These are phyloP conservation scores for Chionoecetes opilio DNA, from an alignment of 1,140 invertebrate genomes.

Conservation along the genomic window DNA sequence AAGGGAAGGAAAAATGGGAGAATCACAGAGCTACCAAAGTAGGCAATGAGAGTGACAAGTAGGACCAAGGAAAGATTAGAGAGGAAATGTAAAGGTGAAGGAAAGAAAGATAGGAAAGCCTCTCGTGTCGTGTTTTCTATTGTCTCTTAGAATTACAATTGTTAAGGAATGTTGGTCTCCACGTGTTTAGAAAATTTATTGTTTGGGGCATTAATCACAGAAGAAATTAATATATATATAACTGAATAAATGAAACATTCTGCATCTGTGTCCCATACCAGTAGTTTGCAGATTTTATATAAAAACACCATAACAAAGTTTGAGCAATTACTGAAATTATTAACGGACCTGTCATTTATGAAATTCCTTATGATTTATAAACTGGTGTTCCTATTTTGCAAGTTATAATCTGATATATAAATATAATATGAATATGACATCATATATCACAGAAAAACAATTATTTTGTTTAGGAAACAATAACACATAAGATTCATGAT, in stretches of 20 bases:
- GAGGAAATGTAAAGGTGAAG: not conserved
- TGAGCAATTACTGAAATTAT: not conserved
- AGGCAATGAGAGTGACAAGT: slow-evolving; percentile 2
- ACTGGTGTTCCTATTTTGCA: not conserved
- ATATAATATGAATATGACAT: not conserved
- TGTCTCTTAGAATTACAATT: not conserved
- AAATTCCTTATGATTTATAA: not conserved
- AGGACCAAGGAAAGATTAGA: not conserved
- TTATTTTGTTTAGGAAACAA: not conserved
- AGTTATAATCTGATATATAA: not conserved
- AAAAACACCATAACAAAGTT: not conserved
- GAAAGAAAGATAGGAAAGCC: not conserved
- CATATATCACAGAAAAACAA: not conserved
- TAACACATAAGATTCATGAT: not conserved
- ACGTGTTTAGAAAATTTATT: too few relatives aligned
- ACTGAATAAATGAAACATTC: not conserved
- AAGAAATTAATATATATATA: not conserved
- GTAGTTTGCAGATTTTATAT: too few relatives aligned
- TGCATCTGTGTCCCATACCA: too few relatives aligned
- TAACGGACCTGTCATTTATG: not conserved
- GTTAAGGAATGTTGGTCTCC: too few relatives aligned
- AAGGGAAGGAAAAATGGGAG: slow-evolving; percentile 30
- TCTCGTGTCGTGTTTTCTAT: not conserved
- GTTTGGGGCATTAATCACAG: too few relatives aligned
- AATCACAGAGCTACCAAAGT: not conserved